A percentile compares a stretch with the other conserved stretches of the same genome.
Evolutionary conservation across 2,113 vertebrate genomes (phyloP).

Genomic region (Hemichromis elongatus): DNA sequence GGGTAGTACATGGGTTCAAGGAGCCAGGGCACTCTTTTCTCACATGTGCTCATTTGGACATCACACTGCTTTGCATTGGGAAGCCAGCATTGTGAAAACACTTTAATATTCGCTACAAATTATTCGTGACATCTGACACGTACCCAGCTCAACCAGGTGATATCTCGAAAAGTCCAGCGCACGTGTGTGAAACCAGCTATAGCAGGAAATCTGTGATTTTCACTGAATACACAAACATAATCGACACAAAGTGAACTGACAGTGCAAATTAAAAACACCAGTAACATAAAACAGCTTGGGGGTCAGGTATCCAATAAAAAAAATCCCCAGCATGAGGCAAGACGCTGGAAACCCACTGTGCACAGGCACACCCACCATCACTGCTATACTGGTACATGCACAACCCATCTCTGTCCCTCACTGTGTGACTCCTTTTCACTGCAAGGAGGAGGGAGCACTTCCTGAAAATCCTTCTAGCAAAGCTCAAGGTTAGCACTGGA

Average conservation of each 20-base stretch:
- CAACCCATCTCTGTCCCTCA: neutral
- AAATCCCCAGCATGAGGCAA: neutral
- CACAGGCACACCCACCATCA: neutral
- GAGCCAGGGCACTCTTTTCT: neutral
- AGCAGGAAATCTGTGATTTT: neutral
- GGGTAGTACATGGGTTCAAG: neutral
- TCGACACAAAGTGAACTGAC: neutral
- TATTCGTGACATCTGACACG: neutral
- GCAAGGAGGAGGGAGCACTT: neutral
- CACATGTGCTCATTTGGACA: neutral
- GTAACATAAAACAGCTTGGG: neutral
- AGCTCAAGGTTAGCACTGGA: conserved; percentile 9
- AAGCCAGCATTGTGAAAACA: neutral
- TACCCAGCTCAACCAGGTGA: neutral
- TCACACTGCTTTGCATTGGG: neutral
- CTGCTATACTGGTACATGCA: neutral
- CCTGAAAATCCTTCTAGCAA: conserved; percentile 15
- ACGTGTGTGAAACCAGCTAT: neutral
- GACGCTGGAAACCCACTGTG: neutral
- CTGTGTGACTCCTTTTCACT: neutral
- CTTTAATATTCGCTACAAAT: no score
- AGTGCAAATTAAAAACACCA: neutral
- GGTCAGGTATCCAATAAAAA: neutral
- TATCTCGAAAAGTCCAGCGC: neutral
- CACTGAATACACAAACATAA: neutral